Evolutionary conservation across 2,888 invertebrate species (phyloP).

Genomic region (Drosophila greeni): DNA sequence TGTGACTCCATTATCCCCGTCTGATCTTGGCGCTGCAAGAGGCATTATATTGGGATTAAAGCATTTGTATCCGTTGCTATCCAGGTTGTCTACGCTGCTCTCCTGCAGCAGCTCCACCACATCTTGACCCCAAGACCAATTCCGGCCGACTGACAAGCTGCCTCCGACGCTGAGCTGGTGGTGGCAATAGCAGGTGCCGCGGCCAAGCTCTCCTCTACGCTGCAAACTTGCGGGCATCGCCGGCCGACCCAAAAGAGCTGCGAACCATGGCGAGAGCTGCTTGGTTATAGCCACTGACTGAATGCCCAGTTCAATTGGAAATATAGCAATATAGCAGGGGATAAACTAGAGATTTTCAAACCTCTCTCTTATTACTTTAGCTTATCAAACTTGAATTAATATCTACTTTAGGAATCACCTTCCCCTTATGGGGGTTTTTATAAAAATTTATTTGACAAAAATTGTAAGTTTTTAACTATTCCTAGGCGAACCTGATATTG

Average conservation of each 20-base stretch:
- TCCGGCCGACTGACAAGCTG: constrained; percentile 22
- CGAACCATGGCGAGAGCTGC: constrained; percentile 18
- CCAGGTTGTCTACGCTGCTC: constrained; percentile 2
- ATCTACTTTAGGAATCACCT: neutral
- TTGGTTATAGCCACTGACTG: neutral
- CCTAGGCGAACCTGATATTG: neutral
- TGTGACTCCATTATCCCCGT: constrained; percentile 42
- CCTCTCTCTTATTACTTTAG: neutral
- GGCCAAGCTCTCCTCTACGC: constrained; percentile 28
- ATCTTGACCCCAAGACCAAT: constrained; percentile 61
- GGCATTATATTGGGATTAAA: constrained; percentile 50
- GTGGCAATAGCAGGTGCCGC: constrained; percentile 25
- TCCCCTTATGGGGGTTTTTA: neutral
- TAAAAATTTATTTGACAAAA: too few species aligned
- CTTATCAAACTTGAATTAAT: neutral
- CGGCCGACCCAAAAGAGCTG: constrained; percentile 29
- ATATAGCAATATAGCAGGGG: neutral
- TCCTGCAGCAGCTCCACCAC: constrained; percentile 37
- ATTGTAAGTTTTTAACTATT: too few species aligned
- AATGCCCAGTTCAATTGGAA: neutral
- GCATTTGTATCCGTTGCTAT: constrained; percentile 21
- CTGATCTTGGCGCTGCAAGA: constrained; percentile 54
- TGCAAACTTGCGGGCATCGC: constrained; percentile 15
- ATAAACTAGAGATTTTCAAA: neutral
- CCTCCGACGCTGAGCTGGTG: constrained; percentile 13